Evolutionary conservation across 2,888 invertebrate species (phyloP).

Genomic region (Ochlodes sylvanus): DNA sequence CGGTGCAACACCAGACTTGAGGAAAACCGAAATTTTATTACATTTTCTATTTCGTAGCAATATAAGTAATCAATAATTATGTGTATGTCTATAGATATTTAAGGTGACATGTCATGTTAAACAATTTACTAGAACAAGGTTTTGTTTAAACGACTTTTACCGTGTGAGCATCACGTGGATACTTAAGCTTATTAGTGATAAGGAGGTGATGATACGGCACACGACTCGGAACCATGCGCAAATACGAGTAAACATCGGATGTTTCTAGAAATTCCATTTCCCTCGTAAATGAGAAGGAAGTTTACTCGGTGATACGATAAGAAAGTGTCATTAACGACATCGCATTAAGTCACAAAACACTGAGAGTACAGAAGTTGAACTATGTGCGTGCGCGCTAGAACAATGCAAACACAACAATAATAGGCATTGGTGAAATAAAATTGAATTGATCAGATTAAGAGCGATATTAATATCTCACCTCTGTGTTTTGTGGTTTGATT

Average conservation of each 20-base stretch:
- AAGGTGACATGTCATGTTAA: not conserved
- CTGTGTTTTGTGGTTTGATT: too few species aligned
- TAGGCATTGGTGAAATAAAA: too few species aligned
- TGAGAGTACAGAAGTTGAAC: too few species aligned
- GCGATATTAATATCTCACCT: too few species aligned
- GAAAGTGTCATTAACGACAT: not conserved
- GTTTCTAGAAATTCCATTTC: conserved; percentile 1
- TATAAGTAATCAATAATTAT: too few species aligned
- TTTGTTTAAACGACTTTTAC: not conserved
- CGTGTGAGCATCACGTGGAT: not conserved
- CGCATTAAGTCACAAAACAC: not conserved
- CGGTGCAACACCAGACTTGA: too few species aligned
- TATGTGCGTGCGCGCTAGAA: too few species aligned
- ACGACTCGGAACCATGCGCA: not conserved
- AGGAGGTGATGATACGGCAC: not conserved
- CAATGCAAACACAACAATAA: too few species aligned
- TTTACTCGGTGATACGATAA: conserved; percentile 2
- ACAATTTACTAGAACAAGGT: not conserved
- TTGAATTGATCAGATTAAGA: too few species aligned
- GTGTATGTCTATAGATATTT: too few species aligned
- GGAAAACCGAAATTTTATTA: too few species aligned
- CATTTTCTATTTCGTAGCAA: too few species aligned
- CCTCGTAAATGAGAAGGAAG: not conserved
- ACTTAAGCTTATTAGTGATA: not conserved
- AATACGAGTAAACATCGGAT: not conserved